A percentile compares a stretch with the other conserved stretches of the same genome.
These are phyloP conservation scores for Brachyhypopomus gauderio DNA, from an alignment of 2,113 vertebrate species.

Conservation along the genomic window DNA sequence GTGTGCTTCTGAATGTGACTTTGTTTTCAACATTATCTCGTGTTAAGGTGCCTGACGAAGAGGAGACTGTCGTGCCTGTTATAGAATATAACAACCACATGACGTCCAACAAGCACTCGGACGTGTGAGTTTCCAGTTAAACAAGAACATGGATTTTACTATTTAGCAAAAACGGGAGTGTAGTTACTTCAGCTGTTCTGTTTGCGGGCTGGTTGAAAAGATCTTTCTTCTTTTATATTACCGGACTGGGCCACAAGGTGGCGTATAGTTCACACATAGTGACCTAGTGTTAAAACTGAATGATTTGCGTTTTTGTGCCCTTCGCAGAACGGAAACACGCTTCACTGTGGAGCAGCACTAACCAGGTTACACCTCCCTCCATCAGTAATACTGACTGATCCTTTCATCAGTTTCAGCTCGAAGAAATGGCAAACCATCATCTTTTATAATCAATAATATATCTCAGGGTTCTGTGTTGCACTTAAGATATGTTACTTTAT, in stretches of 20 bases:
- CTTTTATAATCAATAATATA: too few relatives aligned
- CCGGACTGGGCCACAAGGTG: slow-evolving; percentile 43
- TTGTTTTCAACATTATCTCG: background rate
- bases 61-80: slow-evolving; percentile 67
- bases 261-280: slow-evolving; percentile 4
- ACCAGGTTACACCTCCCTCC: slow-evolving; percentile 8
- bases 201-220: background rate
- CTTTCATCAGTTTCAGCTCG: background rate
- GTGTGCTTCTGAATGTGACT: background rate
- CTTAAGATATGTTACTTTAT: background rate
- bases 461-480: background rate
- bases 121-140: slow-evolving; percentile 31
- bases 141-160: background rate
- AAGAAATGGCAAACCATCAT: background rate
- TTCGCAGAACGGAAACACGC: slow-evolving; percentile 68
- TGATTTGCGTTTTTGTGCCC: slow-evolving; percentile 30
- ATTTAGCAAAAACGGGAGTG: background rate
- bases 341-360: slow-evolving; percentile 70
- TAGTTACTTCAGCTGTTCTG: background rate
- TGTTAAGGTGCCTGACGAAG: slow-evolving; percentile 82
- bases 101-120: slow-evolving; percentile 59
- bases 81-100: slow-evolving; percentile 76
- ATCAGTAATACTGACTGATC: background rate
- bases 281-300: background rate
- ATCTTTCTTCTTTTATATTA: background rate